Base-by-base conservation (phyloP, 1,140 invertebrate genomes). In the Geopemphigus sp. region DNA sequence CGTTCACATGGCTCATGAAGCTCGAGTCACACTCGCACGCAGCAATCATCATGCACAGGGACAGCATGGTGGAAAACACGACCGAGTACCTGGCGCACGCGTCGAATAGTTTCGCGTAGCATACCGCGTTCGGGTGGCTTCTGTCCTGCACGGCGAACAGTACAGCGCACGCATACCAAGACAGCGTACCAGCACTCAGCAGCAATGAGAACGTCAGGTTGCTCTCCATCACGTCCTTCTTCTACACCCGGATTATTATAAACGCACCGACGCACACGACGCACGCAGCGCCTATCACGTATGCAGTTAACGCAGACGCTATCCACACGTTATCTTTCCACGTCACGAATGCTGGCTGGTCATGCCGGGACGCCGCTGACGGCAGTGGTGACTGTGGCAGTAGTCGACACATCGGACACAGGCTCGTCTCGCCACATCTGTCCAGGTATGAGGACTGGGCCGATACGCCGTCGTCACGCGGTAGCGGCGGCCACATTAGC, bases 1-100 rank as follows among this genome's bases (percentile, higher is more conserved):
- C 88, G 68, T 89, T 90, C 5, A 91, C 86, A 83, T 90, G 89
- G 24, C 87, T 87, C n/a, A 88, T 87, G 63, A 90, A 87, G 0
- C 88, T 87, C 1, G 88, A 88, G 5, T 86, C 86, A 22, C 85
- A 82, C 80, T 87, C 88, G 24, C 89, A 88, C 45, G 88, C 88
- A 6, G 88, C 86, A 1, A 91, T 83, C 80, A 90, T 88, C 59
- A 90, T 85, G 14, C 88, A 85, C 61, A 90, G 86, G 2, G 89
- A 85, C 10, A 90, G 83, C 83, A 90, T 87, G 0, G 88, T 85
- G 2, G 88, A 89, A 81, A 90, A 89, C 1, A 87, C 84, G 0
- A 89, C 76, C 5, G 87, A 87, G 66, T 88, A 89, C 0, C 87
- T 86, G 11, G 89, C 80, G 0, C 86, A 87, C 0, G 89, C 85